phyloP scores from a whole-genome alignment of 2,113 vertebrate genomes.

The Hippocampus abdominalis region DNA sequence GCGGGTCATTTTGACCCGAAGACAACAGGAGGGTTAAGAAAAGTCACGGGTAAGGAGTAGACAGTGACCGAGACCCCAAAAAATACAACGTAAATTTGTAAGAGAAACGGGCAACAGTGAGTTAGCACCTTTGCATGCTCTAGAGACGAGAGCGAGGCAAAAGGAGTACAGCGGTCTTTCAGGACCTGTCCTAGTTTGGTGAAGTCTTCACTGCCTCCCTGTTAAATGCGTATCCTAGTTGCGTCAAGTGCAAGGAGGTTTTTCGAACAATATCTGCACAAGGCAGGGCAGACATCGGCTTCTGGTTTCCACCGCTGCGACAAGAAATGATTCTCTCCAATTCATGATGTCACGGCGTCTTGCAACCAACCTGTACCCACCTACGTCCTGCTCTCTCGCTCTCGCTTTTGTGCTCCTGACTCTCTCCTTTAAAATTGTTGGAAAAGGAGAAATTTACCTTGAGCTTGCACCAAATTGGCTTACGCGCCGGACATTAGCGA shows the following conservation, averaged over 20 bases:
- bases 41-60: slow-evolving; percentile 12
- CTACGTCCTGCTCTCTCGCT: slow-evolving; percentile 53
- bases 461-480: slow-evolving; percentile 60
- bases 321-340: slow-evolving; percentile 31
- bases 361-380: background rate
- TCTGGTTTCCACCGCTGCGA: slow-evolving; percentile 28
- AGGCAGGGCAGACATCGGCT: background rate
- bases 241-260: slow-evolving; percentile 7
- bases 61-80: slow-evolving; percentile 6
- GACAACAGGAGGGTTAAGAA: no score
- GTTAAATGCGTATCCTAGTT: slow-evolving; percentile 22
- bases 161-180: slow-evolving; percentile 65
- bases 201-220: slow-evolving; percentile 26
- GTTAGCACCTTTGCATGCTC: slow-evolving; percentile 63
- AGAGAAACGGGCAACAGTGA: slow-evolving; percentile 48
- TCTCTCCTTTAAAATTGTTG: slow-evolving; percentile 50
- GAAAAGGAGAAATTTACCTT: slow-evolving; percentile 38
- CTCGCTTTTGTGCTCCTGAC: slow-evolving; percentile 37
- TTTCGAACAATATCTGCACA: slow-evolving; percentile 20
- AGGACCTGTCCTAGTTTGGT: slow-evolving; percentile 67
- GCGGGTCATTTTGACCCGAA: no score
- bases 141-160: slow-evolving; percentile 42
- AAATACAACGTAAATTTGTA: no score
- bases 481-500: slow-evolving; percentile 52
- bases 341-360: slow-evolving; percentile 20